Evolutionary conservation across 2,113 vertebrate species (phyloP), one percentile per base, ranked within the genome.

Genomic region (Pycnonotus jocosus): DNA sequence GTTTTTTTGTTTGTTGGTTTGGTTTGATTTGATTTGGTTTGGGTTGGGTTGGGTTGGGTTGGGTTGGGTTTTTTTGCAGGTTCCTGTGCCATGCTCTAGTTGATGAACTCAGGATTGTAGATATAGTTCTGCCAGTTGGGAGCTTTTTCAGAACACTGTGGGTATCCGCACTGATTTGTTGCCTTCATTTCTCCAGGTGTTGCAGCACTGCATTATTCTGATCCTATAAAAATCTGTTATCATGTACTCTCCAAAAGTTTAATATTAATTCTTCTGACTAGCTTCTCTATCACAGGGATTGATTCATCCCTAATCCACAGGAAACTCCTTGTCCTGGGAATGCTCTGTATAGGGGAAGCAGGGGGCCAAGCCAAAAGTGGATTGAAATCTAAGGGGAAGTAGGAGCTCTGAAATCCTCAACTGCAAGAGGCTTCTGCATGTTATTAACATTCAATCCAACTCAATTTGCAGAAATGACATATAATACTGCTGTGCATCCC

Each of bases 401-500:
- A 69, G 56, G 65, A 83, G 28, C 44, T 76, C 47, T 56, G 71
- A 87, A 86, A 84, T 73, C 14, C 44, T 61, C 35, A 58, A 28
- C 30, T 85, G 66, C 47, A 38, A 84, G 21, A 76, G 33, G 58
- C 78, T 92, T 94, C 60, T 81, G 50, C 51, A 71, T 27, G n/a
- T 19, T 53, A 58, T 47, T 72, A 48, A 76, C 88, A 93, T 37
- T 73, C 33, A 90, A 25, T 31, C 77, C 86, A 88, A 76, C 54
- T 50, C 58, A 93, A 56, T 60, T n/a, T 72, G 40, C 85, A 96
- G 90, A 66, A 94, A 83, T 47, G 25, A 64, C 48, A 61, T 12
- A 18, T 44, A 80, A 66, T 51, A 45, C 45, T 86, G 83, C 91
- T 73, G 24, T 62, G 38, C 15, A 61, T 23, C 20, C 33, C 42